Evolutionary conservation across 30 jellyfish, hydroid and myxozoan species (phyloP).

Genomic region (Aurelia aurita complex sp. Pacific): DNA sequence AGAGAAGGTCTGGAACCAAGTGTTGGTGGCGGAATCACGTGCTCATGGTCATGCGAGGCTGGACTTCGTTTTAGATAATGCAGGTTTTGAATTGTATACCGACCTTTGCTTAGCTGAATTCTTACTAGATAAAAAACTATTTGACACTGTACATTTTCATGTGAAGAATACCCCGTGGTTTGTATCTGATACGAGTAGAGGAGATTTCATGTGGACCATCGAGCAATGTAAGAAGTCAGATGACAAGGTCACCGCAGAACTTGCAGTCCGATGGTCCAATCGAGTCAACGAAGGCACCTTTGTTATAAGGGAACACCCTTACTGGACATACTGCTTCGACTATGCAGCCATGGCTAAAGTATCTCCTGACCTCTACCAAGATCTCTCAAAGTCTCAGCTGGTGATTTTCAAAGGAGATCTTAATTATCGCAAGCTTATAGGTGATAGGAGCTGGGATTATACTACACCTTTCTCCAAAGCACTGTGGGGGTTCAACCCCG

Average conservation of each 20-base stretch:
- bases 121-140: slow-evolving; percentile 74
- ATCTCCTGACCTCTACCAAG: slow-evolving; percentile 75
- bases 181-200: slow-evolving; percentile 85
- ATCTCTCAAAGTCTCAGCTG: slow-evolving; percentile 69
- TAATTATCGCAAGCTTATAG: slow-evolving; percentile 88
- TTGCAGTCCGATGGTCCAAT: slow-evolving; percentile 84
- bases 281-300: slow-evolving; percentile 76
- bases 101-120: slow-evolving; percentile 96
- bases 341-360: slow-evolving; percentile 75
- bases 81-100: slow-evolving; percentile 92
- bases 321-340: slow-evolving; percentile 89
- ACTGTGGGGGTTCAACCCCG: slow-evolving; percentile 90
- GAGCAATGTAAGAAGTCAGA: slow-evolving; percentile 81
- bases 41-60: slow-evolving; percentile 76
- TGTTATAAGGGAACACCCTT: slow-evolving; percentile 71
- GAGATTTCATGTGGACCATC: slow-evolving; percentile 88
- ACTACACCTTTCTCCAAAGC: slow-evolving; percentile 81
- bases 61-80: slow-evolving; percentile 89
- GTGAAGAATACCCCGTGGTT: slow-evolving; percentile 99
- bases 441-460: slow-evolving; percentile 90
- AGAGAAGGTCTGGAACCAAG: slow-evolving; percentile 77
- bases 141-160: slow-evolving; percentile 77
- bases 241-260: slow-evolving; percentile 50
- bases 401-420: slow-evolving; percentile 95
- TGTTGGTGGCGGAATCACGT: slow-evolving; percentile 56